These are phyloP conservation scores for Eumacrocentrus americanus DNA, from an alignment of 2,888 invertebrate genomes.

Conservation along the genomic window DNA sequence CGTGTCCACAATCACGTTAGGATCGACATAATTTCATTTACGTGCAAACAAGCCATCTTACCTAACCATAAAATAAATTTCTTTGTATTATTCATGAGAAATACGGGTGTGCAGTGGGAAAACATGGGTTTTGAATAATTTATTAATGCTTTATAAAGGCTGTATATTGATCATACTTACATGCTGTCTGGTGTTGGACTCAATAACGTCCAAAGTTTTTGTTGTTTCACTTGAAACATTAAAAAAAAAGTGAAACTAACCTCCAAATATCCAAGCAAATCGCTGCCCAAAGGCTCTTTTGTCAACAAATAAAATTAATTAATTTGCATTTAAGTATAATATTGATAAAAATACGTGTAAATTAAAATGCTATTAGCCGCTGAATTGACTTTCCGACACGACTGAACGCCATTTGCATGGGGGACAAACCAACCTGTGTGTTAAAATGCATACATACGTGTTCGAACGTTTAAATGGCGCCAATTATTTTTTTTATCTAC, in stretches of 20 bases:
- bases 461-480: background rate
- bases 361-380: background rate
- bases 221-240: too few relatives aligned
- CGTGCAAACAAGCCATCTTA: background rate
- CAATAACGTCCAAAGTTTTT: too few relatives aligned
- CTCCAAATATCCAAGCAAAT: too few relatives aligned
- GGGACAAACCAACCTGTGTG: background rate
- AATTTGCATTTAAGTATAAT: background rate
- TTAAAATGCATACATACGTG: background rate
- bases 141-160: too few relatives aligned
- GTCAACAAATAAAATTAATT: background rate
- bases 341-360: background rate
- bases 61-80: background rate
- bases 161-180: too few relatives aligned
- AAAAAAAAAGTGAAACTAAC: too few relatives aligned
- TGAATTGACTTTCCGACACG: background rate
- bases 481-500: background rate
- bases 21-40: background rate
- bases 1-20: background rate
- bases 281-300: too few relatives aligned
- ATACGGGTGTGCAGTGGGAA: too few relatives aligned
- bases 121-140: too few relatives aligned
- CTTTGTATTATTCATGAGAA: too few relatives aligned
- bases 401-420: constrained; percentile 3
- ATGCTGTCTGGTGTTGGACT: too few relatives aligned